Conservation (phyloP, 2,888 invertebrate genomes). For the Myathropa florea region DNA sequence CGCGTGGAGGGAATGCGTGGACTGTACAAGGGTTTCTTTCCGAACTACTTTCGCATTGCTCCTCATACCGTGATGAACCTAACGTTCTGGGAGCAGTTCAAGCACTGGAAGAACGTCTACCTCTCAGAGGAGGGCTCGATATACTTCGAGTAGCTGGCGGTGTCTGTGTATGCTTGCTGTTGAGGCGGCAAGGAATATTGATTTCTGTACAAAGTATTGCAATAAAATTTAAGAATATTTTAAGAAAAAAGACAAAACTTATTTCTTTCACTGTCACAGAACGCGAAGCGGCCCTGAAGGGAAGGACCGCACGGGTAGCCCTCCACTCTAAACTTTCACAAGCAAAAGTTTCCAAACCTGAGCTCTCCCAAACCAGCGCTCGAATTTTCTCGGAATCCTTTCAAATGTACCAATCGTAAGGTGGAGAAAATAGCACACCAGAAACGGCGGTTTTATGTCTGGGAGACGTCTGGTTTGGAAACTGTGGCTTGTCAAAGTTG, state of each 20-base stretch:
- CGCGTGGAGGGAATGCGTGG: constrained; percentile 89
- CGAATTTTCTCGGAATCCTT: too few relatives aligned
- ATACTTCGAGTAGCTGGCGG: constrained; percentile 57
- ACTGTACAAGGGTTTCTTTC: constrained; percentile 89
- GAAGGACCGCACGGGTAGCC: too few relatives aligned
- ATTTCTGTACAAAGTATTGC: constrained; percentile 57
- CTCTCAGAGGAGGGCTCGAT: constrained; percentile 68
- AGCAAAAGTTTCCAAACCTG: too few relatives aligned
- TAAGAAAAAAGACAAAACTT: neutral
- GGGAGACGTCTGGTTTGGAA: too few relatives aligned
- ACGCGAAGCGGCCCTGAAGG: too few relatives aligned
- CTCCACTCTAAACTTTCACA: too few relatives aligned
- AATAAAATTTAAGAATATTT: constrained; percentile 51
- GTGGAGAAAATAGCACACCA: too few relatives aligned
- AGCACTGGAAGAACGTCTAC: constrained; percentile 73
- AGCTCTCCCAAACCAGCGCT: too few relatives aligned
- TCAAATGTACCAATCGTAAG: too few relatives aligned
- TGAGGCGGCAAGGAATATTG: neutral
- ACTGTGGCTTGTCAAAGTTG: too few relatives aligned
- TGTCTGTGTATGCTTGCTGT: neutral
- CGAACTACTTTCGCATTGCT: constrained; percentile 88
- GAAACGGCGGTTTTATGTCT: too few relatives aligned
- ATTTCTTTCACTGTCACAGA: too few relatives aligned
- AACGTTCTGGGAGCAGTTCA: constrained; percentile 87
- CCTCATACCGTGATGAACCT: constrained; percentile 90